Percentiles rank a stretch among this genome's conserved stretches.
Evolutionary conservation across 1,140 invertebrate genomes (phyloP).

Genomic region (Aporrectodea caliginosa): DNA sequence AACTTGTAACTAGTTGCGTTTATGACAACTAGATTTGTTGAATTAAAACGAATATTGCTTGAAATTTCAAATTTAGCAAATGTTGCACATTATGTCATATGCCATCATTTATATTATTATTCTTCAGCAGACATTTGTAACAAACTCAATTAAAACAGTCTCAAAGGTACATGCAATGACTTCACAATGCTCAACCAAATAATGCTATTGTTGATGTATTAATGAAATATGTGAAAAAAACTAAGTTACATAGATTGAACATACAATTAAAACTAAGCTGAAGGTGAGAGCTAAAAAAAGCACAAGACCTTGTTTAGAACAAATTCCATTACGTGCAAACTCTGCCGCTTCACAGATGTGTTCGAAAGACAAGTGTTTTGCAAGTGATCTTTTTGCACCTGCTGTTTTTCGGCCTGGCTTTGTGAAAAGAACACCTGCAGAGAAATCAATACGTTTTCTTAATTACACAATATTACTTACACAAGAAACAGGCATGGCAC

Average conservation of each 20-base stretch:
- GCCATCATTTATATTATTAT: no score
- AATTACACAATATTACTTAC: background rate
- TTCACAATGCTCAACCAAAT: background rate
- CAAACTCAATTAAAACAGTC: no score
- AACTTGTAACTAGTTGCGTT: no score
- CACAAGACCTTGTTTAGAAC: background rate
- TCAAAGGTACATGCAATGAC: background rate
- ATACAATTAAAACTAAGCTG: background rate
- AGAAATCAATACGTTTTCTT: conserved; percentile 21
- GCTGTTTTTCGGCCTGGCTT: conserved; percentile 18
- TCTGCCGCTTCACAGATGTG: conserved; percentile 52
- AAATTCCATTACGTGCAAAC: background rate
- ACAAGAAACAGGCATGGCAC: conserved; percentile 20
- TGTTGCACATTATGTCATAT: no score
- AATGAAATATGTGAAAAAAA: no score
- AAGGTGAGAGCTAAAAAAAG: background rate
- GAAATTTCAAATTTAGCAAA: no score
- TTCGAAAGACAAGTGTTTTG: conserved; percentile 53
- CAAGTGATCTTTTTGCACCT: conserved; percentile 37
- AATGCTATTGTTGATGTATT: background rate
- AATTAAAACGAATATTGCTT: no score
- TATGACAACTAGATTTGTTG: no score
- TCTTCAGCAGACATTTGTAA: no score
- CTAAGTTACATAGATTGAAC: background rate
- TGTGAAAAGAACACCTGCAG: background rate